These are phyloP conservation scores for Yponomeuta evonymella DNA, from an alignment of 2,888 invertebrate species.

Conservation along the genomic window DNA sequence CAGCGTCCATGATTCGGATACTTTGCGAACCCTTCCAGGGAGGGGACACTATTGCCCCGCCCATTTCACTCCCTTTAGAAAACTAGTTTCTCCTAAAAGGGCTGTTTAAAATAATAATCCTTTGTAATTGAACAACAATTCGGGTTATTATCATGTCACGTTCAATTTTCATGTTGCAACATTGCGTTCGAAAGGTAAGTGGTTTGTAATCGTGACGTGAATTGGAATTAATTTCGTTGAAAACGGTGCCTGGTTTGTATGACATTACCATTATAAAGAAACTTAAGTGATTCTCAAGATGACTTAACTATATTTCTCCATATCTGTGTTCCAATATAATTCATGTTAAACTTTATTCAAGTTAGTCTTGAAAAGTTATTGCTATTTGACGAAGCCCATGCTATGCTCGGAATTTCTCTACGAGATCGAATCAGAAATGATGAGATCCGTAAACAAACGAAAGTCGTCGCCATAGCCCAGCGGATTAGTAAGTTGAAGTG, in stretches of 20 bases:
- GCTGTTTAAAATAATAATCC: constrained; percentile 33
- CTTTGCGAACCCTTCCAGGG: constrained; percentile 43
- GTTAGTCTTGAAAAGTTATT: too few species aligned
- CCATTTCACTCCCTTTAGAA: constrained; percentile 30
- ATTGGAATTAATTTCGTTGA: constrained; percentile 10
- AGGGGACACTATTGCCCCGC: constrained; percentile 52
- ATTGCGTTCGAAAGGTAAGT: constrained; percentile 37
- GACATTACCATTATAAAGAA: constrained; percentile 10
- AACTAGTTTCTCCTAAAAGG: constrained; percentile 66
- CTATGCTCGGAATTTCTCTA: too few species aligned
- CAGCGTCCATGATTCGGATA: constrained; percentile 54
- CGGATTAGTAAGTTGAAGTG: too few species aligned
- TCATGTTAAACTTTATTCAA: too few species aligned
- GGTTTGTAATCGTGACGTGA: constrained; percentile 42
- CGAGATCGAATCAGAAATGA: too few species aligned
- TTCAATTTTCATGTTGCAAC: constrained; percentile 54
- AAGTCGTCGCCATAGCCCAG: too few species aligned
- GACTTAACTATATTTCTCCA: too few species aligned
- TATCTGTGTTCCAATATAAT: too few species aligned
- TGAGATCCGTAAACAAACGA: too few species aligned
- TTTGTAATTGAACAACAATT: constrained; percentile 64
- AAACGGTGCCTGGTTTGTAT: constrained; percentile 1
- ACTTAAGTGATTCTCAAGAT: background rate
- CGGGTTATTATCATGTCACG: constrained; percentile 68
- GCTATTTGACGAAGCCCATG: too few species aligned